These are phyloP conservation scores for Drosophila ananassae DNA, from an alignment of 1,140 invertebrate species.

Conservation along the genomic window DNA sequence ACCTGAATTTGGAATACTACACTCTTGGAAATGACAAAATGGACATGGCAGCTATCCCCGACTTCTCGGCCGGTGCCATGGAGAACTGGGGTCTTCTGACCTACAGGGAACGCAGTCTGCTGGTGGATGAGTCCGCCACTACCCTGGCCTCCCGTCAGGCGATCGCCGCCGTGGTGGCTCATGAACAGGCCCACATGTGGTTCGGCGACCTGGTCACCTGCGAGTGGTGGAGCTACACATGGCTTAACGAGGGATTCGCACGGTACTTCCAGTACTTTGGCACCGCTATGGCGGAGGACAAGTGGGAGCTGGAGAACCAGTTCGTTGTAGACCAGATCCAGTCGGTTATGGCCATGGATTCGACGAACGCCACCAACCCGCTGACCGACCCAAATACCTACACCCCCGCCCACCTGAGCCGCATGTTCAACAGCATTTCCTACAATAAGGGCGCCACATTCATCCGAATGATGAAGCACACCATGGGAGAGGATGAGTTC, in stretches of 20 bases:
- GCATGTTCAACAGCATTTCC: conserved; percentile 86
- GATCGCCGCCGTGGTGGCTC: conserved; percentile 86
- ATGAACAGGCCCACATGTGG: conserved; percentile 89
- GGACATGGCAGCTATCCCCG: conserved; percentile 90
- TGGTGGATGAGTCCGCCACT: conserved; percentile 85
- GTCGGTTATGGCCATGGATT: conserved; percentile 87
- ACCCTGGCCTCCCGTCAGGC: conserved; percentile 85
- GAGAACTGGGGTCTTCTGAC: conserved; percentile 91
- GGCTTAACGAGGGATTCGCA: conserved; percentile 90
- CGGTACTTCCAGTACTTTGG: conserved; percentile 89
- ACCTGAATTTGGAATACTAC: conserved; percentile 84
- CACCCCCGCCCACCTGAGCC: conserved; percentile 84
- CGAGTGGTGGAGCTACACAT: conserved; percentile 88
- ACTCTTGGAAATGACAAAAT: conserved; percentile 85
- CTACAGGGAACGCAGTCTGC: conserved; percentile 87
- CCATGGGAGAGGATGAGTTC: conserved; percentile 88
- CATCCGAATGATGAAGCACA: conserved; percentile 91
- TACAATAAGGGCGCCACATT: conserved; percentile 89
- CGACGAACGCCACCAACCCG: conserved; percentile 87
- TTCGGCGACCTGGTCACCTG: conserved; percentile 89
- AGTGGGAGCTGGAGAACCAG: conserved; percentile 85
- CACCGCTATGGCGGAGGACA: conserved; percentile 85
- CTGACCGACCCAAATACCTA: conserved; percentile 85
- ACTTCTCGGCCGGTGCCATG: conserved; percentile 93
- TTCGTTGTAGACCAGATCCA: conserved; percentile 88